Evolutionary conservation across 2,113 vertebrate species (phyloP), one percentile per base, ranked within the genome.

Genomic region (Colaptes auratus): DNA sequence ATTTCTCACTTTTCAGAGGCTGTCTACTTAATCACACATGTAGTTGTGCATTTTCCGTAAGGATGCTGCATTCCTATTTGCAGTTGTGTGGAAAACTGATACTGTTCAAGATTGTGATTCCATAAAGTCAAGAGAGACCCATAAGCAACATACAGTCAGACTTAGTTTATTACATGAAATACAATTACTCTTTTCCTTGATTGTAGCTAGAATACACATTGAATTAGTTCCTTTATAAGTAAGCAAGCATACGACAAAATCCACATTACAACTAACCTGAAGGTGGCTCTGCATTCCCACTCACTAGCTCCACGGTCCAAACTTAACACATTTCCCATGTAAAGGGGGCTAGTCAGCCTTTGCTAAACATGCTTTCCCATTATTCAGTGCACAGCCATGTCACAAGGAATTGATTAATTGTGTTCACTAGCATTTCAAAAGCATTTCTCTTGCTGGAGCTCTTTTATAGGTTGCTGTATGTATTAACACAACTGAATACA

Each of bases 341-440:
- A 28, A 86, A 78, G n/a, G 7, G 15, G 44, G 31, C 70, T 18
- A 92, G 58, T 30, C 48, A 87, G 35, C 3, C 44, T 73, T 90
- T 90, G 58, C 66, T 65, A 84, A 81, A 67, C 36, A 72, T 75
- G 19, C 24, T 70, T 84, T 77, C 17, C 23, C 23, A 58, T 66
- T 44, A 10, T 42, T 78, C 35, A 56, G 39, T 17, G 18, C 19
- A 17, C n/a, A 44, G 31, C 44, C 63, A 74, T 82, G 55, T 72
- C 88, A 75, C 50, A 74, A 82, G 79, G 69, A 92, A 93, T 58
- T 75, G n/a, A 25, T 72, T 82, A 39, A 50, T 53, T 78, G 71
- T 56, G 42, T 82, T 58, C 48, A 83, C 88, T 72, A 95, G 44
- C 76, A 92, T 82, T 95, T 96, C 74, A 94, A 96, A 95, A 89